These are phyloP conservation scores for Phocides pigmalion DNA, from an alignment of 1,140 invertebrate genomes.

Conservation along the genomic window DNA sequence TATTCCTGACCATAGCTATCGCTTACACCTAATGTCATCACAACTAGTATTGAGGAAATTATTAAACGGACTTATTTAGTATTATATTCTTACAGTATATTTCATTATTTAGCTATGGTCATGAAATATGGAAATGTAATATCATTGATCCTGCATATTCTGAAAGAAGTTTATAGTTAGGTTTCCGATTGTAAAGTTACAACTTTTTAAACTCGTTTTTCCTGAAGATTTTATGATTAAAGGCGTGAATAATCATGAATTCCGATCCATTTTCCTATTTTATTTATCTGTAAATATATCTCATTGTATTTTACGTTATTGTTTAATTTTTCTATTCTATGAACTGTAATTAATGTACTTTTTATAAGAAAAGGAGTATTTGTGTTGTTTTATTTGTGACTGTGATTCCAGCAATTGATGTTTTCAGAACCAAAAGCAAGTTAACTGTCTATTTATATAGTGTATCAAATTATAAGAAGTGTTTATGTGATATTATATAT, in stretches of 20 bases:
- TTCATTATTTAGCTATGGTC: no score
- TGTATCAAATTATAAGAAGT: slow-evolving; percentile 78
- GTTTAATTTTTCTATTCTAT: slow-evolving; percentile 34
- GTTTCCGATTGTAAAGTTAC: no score
- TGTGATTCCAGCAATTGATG: slow-evolving; percentile 58
- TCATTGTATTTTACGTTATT: slow-evolving; percentile 23
- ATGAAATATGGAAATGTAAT: no score
- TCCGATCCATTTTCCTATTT: slow-evolving; percentile 35
- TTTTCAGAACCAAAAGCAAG: slow-evolving; percentile 63
- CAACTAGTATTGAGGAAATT: no score
- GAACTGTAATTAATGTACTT: slow-evolving; percentile 41
- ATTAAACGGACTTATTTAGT: no score
- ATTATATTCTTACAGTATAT: no score
- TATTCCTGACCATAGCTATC: no score
- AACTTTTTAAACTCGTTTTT: no score
- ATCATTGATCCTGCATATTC: no score
- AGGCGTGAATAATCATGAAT: slow-evolving; percentile 12
- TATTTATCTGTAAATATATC: slow-evolving; percentile 22
- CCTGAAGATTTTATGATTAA: no score
- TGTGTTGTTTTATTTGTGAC: slow-evolving; percentile 51
- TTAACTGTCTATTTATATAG: slow-evolving; percentile 71
- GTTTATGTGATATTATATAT: slow-evolving; percentile 82
- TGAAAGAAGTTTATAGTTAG: no score
- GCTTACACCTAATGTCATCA: no score
- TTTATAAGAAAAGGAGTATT: slow-evolving; percentile 42